Percentiles rank a stretch among this genome's conserved stretches.
Evolutionary conservation across 2,113 vertebrate species (phyloP).

Genomic region (Prietella phreatophila): DNA sequence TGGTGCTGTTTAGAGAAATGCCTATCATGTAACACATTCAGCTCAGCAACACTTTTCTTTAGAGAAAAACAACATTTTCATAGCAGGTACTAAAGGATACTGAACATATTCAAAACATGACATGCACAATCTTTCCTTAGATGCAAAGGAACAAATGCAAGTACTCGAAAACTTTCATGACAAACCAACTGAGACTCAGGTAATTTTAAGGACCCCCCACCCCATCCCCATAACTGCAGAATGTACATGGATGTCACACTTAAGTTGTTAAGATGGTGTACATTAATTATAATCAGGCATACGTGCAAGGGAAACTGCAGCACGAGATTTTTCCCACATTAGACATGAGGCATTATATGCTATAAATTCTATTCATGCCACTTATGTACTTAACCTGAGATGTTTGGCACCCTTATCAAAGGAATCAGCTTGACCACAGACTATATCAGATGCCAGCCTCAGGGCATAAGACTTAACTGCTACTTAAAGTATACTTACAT

Average conservation of each 20-base stretch:
- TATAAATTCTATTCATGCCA: conserved; percentile 9
- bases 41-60: background rate
- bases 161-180: background rate
- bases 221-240: conserved; percentile 17
- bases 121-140: background rate
- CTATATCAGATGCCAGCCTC: conserved; percentile 40
- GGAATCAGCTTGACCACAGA: conserved; percentile 6
- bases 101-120: background rate
- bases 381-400: conserved; percentile 29
- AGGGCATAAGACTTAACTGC: conserved; percentile 23
- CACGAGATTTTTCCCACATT: conserved; percentile 23
- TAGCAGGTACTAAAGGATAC: background rate
- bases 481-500: conserved; percentile 9
- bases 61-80: background rate
- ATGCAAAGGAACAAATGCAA: background rate
- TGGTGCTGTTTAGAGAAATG: background rate
- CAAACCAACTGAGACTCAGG: background rate
- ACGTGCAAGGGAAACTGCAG: background rate
- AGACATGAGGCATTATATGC: background rate
- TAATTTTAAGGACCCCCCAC: background rate
- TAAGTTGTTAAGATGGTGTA: background rate
- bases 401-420: conserved; percentile 45
- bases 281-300: conserved; percentile 9
- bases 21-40: background rate
- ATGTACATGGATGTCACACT: conserved; percentile 11